Conservation (phyloP, 2,797 vertebrate genomes). For the Sarcophilus harrisii region DNA sequence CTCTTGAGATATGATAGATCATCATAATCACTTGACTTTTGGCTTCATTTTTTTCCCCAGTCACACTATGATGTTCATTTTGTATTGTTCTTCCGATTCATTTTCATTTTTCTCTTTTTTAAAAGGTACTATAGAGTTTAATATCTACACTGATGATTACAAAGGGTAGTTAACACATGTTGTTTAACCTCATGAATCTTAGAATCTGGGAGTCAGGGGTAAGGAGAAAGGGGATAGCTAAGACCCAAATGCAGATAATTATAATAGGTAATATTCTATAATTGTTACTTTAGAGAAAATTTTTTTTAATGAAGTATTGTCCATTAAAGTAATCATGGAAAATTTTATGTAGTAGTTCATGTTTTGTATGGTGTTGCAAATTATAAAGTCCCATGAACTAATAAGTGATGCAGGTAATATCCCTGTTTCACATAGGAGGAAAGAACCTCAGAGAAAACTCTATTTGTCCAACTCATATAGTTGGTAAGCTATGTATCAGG, state of each 20-base stretch:
- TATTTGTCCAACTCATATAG: background rate
- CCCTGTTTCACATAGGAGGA: conserved; percentile 28
- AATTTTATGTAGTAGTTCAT: background rate
- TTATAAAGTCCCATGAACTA: too few species aligned
- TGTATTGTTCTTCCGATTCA: background rate
- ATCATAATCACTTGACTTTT: background rate
- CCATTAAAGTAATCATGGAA: background rate
- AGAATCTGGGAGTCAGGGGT: background rate
- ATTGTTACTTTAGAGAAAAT: background rate
- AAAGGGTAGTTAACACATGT: background rate
- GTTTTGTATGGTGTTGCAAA: background rate
- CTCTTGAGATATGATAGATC: background rate
- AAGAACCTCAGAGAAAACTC: background rate
- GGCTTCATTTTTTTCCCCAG: background rate
- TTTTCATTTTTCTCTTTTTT: background rate
- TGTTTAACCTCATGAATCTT: background rate
- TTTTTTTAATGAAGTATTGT: background rate
- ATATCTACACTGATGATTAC: background rate
- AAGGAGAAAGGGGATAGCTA: background rate
- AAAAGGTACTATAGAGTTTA: background rate
- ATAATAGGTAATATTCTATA: background rate
- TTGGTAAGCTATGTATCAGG: background rate
- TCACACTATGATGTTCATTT: background rate
- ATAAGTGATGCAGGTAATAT: background rate
- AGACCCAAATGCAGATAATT: background rate